Base-by-base conservation (phyloP, 2,797 vertebrate genomes). In the Rhinophrynus dorsalis region DNA sequence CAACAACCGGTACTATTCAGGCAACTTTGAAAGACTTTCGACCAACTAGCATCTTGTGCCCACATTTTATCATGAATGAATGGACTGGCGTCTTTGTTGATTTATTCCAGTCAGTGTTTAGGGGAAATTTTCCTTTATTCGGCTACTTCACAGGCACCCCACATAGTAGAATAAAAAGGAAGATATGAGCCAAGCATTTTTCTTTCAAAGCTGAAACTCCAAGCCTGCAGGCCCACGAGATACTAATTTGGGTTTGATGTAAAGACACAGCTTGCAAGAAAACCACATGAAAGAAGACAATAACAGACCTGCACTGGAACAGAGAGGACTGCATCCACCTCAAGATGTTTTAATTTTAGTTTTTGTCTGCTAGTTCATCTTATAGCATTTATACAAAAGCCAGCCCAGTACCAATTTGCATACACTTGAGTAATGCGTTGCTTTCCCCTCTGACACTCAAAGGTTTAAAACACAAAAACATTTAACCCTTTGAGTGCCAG, bases 201-300 rank as follows among this genome's bases (percentile, higher is more conserved):
- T 71, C 52, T 52, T 57, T 44, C 23, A 21, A 56, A 30, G 30
- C 30, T 42, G n/a, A 44, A 67, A 44, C 15, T 30, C 30, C 20
- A 5, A 61, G 42, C 60, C 51, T 47, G 29, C 42, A 27, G 60
- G 42, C 60, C 42, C 42, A 26, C 26, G n/a, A 57, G 60, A 71
- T 64, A 47, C 33, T 57, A 63, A 63, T 71, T 57, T 64, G 33
- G 44, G 51, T 64, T 71, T 71, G 51, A 71, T 64, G 52, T 64
- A 32, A 64, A 71, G 52, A 64, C 50, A 33, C 59, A 58, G 60
- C 52, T 71, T 71, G 59, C 33, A 64, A 42, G 32, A 58, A 44
- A 71, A 57, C 68, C 60, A 71, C 60, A 71, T 64, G 42, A 71
- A 58, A 64, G 60, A 18, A 8, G 27, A 18, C n/a, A 71, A 54